A percentile compares a stretch with the other conserved stretches of the same genome.
Evolutionary conservation across 2,797 vertebrate genomes (phyloP).

Genomic region (Sebastes trivittatus): DNA sequence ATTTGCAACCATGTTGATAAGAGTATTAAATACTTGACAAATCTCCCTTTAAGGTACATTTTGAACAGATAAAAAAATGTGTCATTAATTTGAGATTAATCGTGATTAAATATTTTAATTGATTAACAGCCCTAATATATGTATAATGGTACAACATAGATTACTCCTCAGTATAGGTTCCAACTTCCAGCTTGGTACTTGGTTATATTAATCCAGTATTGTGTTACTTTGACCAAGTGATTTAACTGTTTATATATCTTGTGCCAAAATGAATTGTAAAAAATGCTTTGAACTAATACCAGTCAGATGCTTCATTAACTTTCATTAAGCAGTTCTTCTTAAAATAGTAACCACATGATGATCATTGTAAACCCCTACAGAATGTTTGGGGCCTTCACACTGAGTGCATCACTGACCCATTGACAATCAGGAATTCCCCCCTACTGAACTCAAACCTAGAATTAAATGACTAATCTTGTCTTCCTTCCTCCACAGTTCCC

Average conservation of each 20-base stretch:
- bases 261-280: background rate
- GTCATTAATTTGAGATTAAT: too few relatives aligned
- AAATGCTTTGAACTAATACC: background rate
- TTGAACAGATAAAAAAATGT: too few relatives aligned
- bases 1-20: too few relatives aligned
- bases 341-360: background rate
- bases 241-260: background rate
- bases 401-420: background rate
- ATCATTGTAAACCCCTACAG: background rate
- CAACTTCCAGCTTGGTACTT: too few relatives aligned
- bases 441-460: background rate
- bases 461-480: slow-evolving; percentile 15
- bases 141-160: too few relatives aligned
- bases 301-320: background rate
- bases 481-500: slow-evolving; percentile 19
- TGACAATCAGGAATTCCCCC: slow-evolving; percentile 23
- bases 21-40: too few relatives aligned
- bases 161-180: too few relatives aligned
- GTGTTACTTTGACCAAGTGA: background rate
- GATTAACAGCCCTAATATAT: too few relatives aligned
- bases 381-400: background rate
- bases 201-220: background rate
- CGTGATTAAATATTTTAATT: too few relatives aligned
- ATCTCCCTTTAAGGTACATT: too few relatives aligned
- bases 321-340: background rate